Base-by-base conservation (phyloP, 2,888 invertebrate species). In the Drosophila stalkeri region DNA sequence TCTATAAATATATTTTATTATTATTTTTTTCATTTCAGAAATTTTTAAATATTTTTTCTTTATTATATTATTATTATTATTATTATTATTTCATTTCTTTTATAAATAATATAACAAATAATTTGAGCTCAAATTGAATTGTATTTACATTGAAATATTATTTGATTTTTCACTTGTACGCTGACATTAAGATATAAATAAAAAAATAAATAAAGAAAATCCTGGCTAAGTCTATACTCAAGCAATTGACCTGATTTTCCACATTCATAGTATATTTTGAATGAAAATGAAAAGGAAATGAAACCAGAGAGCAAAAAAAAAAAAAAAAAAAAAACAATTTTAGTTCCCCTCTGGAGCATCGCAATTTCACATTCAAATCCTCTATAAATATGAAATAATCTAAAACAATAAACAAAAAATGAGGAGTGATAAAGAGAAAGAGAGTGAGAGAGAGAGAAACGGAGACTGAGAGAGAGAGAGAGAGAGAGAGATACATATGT, bases 301-400 rank as follows among this genome's bases (percentile, higher is more conserved):
- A 35, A 23, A 23, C 16, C 12, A 16, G 35, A 33, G 23, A 4
- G 11, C 14, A 46, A 46, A 23, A 16, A 20, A 46, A 18, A 7
- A 8, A 16, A 7, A 39, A 16, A 5, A 4, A 37, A 14, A 44
- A 44, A 11, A 2, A n/a, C 27, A 31, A n/a, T 16, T 23, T 23
- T 2, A 23, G 46, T 44, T 9, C 12, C 16, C n/a, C 49, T n/a
- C 11, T 49, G 0, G n/a, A 49, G 49, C 49, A 47, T 23, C 46
- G 27, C 3, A 47, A 5, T n/a, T n/a, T 27, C 14, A 18, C 20
- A 23, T 37, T 37, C 31, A 49, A 49, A 49, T 12, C 12, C 49
- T 33, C 18, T 12, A 33, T 49, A 49, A 49, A 49, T 49, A 49
- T 49, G 49, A 49, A 49, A 23, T 54, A 54, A 37, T 54, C 52